These are phyloP conservation scores for Andrena cerasifolii DNA, from an alignment of 1,140 invertebrate species.

Conservation along the genomic window DNA sequence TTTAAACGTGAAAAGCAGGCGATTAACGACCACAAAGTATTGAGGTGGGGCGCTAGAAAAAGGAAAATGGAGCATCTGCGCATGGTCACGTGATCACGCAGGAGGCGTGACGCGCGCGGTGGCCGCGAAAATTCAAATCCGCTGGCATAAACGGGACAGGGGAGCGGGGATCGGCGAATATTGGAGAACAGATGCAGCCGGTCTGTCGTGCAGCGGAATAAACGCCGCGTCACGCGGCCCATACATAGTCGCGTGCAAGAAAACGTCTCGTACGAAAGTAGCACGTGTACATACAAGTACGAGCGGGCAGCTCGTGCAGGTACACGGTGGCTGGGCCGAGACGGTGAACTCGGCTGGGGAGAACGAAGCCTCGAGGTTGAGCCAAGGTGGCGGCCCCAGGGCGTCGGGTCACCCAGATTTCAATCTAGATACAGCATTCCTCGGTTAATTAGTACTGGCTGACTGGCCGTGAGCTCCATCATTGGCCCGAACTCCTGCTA, in stretches of 20 bases:
- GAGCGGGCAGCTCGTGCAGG: background rate
- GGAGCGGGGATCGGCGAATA: slow-evolving; percentile 13
- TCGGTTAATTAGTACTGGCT: slow-evolving; percentile 81
- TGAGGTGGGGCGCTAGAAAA: too few relatives aligned
- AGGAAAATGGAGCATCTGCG: too few relatives aligned
- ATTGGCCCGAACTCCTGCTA: slow-evolving; percentile 69
- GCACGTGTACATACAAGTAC: slow-evolving; percentile 38
- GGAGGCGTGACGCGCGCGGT: too few relatives aligned
- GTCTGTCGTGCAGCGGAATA: background rate
- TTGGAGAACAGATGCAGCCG: slow-evolving; percentile 20
- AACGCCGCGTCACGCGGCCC: slow-evolving; percentile 8
- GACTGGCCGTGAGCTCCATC: slow-evolving; percentile 77
- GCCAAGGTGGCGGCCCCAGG: slow-evolving; percentile 79
- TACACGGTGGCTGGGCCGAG: slow-evolving; percentile 50
- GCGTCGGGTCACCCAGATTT: slow-evolving; percentile 82
- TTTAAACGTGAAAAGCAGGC: too few relatives aligned
- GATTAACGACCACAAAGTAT: too few relatives aligned
- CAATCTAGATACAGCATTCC: slow-evolving; percentile 82
- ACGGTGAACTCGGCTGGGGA: slow-evolving; percentile 55
- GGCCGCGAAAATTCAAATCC: too few relatives aligned
- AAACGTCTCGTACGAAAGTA: slow-evolving; percentile 38
- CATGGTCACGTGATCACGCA: too few relatives aligned
- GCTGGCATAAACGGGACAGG: too few relatives aligned
- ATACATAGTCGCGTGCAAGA: slow-evolving; percentile 34
- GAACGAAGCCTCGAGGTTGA: slow-evolving; percentile 70